phyloP scores from a whole-genome alignment of 2,797 vertebrate genomes.

The Sylvia borin region DNA sequence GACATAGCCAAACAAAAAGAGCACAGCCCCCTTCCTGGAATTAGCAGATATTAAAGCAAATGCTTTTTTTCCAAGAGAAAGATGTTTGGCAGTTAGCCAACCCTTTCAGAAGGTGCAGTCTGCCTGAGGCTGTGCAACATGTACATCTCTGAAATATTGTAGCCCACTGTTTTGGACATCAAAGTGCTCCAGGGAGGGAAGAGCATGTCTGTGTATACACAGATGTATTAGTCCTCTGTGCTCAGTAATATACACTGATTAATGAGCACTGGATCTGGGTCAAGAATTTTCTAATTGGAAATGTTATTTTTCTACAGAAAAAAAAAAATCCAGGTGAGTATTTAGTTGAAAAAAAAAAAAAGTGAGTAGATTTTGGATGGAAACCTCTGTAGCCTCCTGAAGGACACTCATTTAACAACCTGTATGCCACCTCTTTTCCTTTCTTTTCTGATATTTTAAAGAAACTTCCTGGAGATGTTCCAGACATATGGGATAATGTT shows the following conservation, averaged over 20 bases:
- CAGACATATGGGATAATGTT: not conserved
- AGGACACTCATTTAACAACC: not conserved
- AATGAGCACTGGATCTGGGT: not conserved
- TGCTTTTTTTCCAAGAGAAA: not conserved
- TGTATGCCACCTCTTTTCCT: not conserved
- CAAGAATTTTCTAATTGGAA: slow-evolving; percentile 31
- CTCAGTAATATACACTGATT: slow-evolving; percentile 25
- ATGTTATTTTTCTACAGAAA: not conserved
- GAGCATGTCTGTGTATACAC: not conserved
- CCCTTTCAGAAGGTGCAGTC: slow-evolving; percentile 48
- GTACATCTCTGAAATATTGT: slow-evolving; percentile 7
- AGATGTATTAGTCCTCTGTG: slow-evolving; percentile 5
- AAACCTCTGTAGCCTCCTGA: not conserved
- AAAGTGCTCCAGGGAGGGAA: slow-evolving; percentile 12
- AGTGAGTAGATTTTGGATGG: not conserved
- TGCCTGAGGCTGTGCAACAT: slow-evolving; percentile 10
- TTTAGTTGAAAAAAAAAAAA: not conserved
- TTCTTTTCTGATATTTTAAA: not conserved
- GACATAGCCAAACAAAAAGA: slow-evolving; percentile 36
- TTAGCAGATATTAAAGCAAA: slow-evolving; percentile 57
- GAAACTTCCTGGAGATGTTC: not conserved
- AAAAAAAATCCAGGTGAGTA: not conserved
- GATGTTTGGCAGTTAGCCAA: slow-evolving; percentile 33
- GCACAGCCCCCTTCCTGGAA: slow-evolving; percentile 16
- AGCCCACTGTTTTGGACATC: slow-evolving; percentile 19